Base-by-base conservation (phyloP, 2,797 vertebrate genomes). In the Pangasius mekongensis region DNA sequence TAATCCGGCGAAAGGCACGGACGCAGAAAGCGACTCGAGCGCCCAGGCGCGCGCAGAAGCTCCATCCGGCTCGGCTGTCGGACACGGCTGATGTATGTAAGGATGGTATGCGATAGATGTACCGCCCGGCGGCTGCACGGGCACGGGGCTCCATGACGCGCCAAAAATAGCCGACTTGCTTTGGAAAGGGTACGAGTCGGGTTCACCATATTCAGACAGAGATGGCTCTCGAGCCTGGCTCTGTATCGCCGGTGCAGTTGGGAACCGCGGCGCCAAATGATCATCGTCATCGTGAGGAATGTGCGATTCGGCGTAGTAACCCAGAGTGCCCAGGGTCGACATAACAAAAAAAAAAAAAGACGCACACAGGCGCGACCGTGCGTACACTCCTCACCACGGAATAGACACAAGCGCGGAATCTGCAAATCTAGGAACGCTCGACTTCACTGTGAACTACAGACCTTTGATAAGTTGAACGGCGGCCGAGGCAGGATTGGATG, bases 41-140 rank as follows among this genome's bases (percentile, higher is more conserved):
- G 98, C 95, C 98, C 98, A 99, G 93, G 98, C 97, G 92, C 98
- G 97, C 95, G 97, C 95, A 95, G 98, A 98, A 97, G 97, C 97
- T 95, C 97, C 97, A 95, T 99, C 98, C 91, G 96, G 94, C 92
- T 98, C 97, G 89, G 96, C 96, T 89, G 96, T 93, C 0, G 97
- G 95, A 93, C 97, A 97, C 87, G 97, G 97, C 90, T 97, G 97
- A 88, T 97, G 97, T 88, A 97, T 96, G 87, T 98, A 98, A 43
- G 98, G 97, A 82, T 98, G 98, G 87, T 97, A 96, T 30, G 92
- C 95, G 33, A 96, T 91, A 77, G 97, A 94, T 89, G 96, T 93
- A 47, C 96, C 93, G 93, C 91, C 95, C 67, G 97, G 95, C 92
- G 96, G 94, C 90, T 97, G 96, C 87, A 96, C 93, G 91, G 97